Base-by-base conservation (phyloP, 2,888 invertebrate species). In the Antheraea assamensis region DNA sequence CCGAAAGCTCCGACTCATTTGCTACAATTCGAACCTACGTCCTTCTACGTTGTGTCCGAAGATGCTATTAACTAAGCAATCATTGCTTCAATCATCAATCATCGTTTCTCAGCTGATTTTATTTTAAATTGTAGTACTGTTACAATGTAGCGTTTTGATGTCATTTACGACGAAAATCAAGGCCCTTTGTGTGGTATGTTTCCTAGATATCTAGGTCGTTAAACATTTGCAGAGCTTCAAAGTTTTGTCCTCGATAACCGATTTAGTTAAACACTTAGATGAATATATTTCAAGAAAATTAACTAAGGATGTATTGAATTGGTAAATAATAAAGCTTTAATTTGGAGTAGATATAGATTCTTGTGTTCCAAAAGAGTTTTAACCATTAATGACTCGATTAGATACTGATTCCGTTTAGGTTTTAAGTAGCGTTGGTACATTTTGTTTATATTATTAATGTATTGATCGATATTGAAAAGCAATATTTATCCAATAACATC, bases 291-390 rank as follows among this genome's bases (percentile, higher is more conserved):
- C 86, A 80, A 83, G 79, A 79, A 84, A 81, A 78, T 64, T 64
- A 75, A 81, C 80, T 79, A 81, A 58, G 85, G 82, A 84, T 86
- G 88, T 88, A 83, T 83, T 85, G 83, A 88, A 86, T 86, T 93
- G 94, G 94, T 94, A 94, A 94, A 89, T 80, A 88, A 86, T 79
- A 85, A 94, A 94, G 94, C 94, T 94, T 94, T 94, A 94, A 94
- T 94, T 94, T 94, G 93, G 81, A 85, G 94, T 94, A 94, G 94
- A 88, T 75, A 81, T 92, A 91, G 90, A 87, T 82, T 86, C 87
- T 91, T 94, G 90, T 92, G 92, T 94, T 93, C 89, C 83, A 80
- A 82, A 85, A 88, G 82, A 88, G 86, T 87, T 88, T 87, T 88
- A 90, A 88, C 80, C 8, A n/a, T 68, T 68, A 35, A 35, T n/a